phyloP scores from a whole-genome alignment of 1,140 invertebrate species.

The Bombus terrestris region DNA sequence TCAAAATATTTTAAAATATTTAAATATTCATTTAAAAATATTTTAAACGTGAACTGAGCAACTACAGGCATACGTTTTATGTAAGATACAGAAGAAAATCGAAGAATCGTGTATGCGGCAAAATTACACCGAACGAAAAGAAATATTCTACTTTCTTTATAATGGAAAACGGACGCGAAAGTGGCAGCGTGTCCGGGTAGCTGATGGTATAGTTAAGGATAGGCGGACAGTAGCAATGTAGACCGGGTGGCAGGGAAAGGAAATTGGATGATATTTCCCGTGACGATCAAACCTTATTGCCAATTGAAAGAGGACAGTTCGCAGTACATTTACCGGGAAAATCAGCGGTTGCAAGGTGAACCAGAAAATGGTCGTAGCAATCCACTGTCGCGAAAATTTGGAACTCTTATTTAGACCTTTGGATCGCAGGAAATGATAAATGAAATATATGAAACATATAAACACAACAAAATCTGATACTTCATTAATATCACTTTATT shows the following conservation, averaged over 20 bases:
- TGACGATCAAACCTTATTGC: conserved; percentile 82
- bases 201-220: conserved; percentile 58
- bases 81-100: not conserved
- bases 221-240: conserved; percentile 61
- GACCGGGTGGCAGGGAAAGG: conserved; percentile 68
- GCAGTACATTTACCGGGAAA: conserved; percentile 77
- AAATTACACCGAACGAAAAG: too few relatives aligned
- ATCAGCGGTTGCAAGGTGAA: conserved; percentile 65
- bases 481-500: not conserved
- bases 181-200: conserved; percentile 35
- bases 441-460: too few relatives aligned
- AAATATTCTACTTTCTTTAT: conserved; percentile 28
- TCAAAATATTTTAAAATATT: too few relatives aligned
- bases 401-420: conserved; percentile 21
- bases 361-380: conserved; percentile 65
- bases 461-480: not conserved
- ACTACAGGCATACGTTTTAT: not conserved
- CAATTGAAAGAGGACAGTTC: conserved; percentile 81
- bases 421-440: not conserved
- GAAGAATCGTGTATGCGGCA: not conserved
- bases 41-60: not conserved
- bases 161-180: conserved; percentile 46
- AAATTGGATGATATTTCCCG: conserved; percentile 82
- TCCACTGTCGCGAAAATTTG: conserved; percentile 53
- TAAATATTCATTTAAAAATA: not conserved